Evolutionary conservation across 2,888 invertebrate genomes (phyloP).

Genomic region (Seira ritae): DNA sequence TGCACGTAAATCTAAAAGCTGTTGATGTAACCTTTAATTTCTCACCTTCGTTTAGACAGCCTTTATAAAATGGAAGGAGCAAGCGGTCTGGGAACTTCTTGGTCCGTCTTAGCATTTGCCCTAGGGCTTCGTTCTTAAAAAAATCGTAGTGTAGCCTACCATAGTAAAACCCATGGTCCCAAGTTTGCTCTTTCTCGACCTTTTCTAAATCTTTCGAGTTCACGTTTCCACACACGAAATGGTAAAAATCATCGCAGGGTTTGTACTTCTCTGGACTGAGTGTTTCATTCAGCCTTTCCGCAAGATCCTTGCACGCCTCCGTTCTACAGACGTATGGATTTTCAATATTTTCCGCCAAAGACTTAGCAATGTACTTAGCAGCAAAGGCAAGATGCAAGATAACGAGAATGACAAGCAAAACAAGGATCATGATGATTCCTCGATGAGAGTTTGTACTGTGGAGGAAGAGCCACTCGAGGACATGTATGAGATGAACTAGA

Average conservation of each 20-base stretch:
- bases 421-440: constrained; percentile 1
- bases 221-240: constrained; percentile 29
- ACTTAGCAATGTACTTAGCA: neutral
- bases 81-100: constrained; percentile 24
- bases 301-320: neutral
- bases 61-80: constrained; percentile 20
- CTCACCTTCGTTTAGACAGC: constrained; percentile 28
- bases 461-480: constrained; percentile 25
- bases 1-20: neutral
- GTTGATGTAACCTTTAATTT: too few species aligned
- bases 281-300: neutral
- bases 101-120: constrained; percentile 18
- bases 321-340: constrained; percentile 26
- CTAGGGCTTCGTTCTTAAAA: neutral
- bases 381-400: neutral
- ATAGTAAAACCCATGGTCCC: constrained; percentile 4
- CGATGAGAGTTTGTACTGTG: constrained; percentile 10
- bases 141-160: constrained; percentile 23
- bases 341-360: too few species aligned
- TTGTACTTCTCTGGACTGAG: neutral
- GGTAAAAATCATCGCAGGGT: constrained; percentile 39
- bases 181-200: neutral
- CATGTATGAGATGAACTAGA: constrained; percentile 13
- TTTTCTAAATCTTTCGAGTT: neutral
- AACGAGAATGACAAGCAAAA: neutral